Evolutionary conservation across 2,888 invertebrate genomes (phyloP).

Genomic region (Vesta saturnalis): DNA sequence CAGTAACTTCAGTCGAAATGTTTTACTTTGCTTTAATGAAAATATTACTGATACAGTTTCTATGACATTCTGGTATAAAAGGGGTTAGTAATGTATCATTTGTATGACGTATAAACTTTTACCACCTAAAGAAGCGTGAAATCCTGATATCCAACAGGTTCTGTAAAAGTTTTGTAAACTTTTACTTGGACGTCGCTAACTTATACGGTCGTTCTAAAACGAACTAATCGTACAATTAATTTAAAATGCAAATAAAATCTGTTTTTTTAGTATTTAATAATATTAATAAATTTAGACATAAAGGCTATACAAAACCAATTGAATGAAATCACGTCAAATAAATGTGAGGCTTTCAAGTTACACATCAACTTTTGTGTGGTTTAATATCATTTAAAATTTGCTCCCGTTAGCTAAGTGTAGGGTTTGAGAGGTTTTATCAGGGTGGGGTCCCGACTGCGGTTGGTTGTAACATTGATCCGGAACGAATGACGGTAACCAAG

Average conservation of each 20-base stretch:
- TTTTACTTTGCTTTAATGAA: too few species aligned
- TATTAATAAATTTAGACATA: neutral
- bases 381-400: conserved; percentile 40
- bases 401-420: conserved; percentile 39
- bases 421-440: conserved; percentile 38
- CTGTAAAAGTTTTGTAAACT: too few species aligned
- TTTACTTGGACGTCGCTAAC: too few species aligned
- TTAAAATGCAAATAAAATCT: neutral
- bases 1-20: too few species aligned
- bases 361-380: conserved; percentile 31
- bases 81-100: too few species aligned
- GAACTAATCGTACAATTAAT: too few species aligned
- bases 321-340: conserved; percentile 1
- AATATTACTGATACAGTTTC: too few species aligned
- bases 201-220: too few species aligned
- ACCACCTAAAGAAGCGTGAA: too few species aligned
- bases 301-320: neutral
- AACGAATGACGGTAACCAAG: conserved; percentile 46
- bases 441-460: conserved; percentile 44
- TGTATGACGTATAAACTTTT: too few species aligned
- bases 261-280: neutral
- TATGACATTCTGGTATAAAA: too few species aligned
- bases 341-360: conserved; percentile 1
- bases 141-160: too few species aligned
- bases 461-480: conserved; percentile 45